Conservation (phyloP, 2,888 invertebrate species). For the Heliconius cydno region DNA sequence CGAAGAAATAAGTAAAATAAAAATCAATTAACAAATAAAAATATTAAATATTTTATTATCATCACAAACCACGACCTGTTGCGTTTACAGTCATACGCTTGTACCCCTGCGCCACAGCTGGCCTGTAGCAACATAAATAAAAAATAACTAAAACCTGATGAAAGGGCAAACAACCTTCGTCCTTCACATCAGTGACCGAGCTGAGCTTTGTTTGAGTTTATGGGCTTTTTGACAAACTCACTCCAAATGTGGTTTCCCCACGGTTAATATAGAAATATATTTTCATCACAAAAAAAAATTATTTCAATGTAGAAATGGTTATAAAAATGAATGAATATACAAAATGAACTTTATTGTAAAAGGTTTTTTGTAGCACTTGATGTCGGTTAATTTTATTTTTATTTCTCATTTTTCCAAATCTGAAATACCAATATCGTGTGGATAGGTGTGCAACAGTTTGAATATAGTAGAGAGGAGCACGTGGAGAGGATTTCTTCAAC, state of each 20-base stretch:
- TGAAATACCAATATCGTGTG: background rate
- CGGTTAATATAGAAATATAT: background rate
- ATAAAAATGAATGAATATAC: background rate
- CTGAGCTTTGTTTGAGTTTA: conserved; percentile 9
- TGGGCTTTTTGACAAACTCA: background rate
- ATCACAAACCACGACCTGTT: too few relatives aligned
- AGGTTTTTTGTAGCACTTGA: background rate
- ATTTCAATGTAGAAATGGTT: background rate
- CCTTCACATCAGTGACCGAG: background rate
- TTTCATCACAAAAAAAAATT: background rate
- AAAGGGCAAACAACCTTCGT: conserved; percentile 2
- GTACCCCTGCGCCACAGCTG: too few relatives aligned
- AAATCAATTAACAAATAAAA: too few relatives aligned
- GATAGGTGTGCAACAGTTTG: too few relatives aligned
- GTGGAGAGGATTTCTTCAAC: too few relatives aligned
- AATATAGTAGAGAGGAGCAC: too few relatives aligned
- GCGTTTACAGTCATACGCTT: too few relatives aligned
- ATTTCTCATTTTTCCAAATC: background rate
- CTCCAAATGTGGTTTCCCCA: background rate
- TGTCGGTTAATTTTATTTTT: background rate
- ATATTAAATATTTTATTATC: too few relatives aligned
- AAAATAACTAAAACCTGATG: too few relatives aligned
- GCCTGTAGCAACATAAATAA: too few relatives aligned
- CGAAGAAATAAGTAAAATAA: too few relatives aligned
- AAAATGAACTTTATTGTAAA: background rate